Evolutionary conservation across 2,888 invertebrate species (phyloP).

Genomic region (Nymphalis polychloros): DNA sequence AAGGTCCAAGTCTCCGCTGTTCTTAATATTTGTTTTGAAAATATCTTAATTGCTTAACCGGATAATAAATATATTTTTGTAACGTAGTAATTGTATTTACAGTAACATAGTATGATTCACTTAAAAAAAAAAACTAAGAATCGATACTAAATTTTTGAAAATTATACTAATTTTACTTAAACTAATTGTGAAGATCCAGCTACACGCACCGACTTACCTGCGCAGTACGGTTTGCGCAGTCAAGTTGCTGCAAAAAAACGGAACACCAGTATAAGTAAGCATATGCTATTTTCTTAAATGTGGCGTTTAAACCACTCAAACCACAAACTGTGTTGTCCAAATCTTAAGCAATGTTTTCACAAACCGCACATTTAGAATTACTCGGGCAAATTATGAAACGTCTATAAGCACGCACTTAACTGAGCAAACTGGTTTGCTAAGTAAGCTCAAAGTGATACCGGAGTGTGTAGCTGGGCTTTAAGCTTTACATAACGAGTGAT

Average conservation of each 20-base stretch:
- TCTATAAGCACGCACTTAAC: background rate
- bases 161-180: background rate
- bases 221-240: constrained; percentile 8
- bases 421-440: constrained; percentile 2
- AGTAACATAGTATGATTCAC: background rate
- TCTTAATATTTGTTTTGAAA: too few relatives aligned
- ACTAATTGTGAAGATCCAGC: background rate
- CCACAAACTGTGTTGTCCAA: background rate
- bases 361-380: background rate
- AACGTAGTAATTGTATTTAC: too few relatives aligned
- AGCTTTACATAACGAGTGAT: background rate
- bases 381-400: background rate
- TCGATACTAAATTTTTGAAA: background rate
- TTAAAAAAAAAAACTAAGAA: background rate
- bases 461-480: background rate
- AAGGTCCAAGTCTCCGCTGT: too few relatives aligned
- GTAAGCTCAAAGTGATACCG: background rate
- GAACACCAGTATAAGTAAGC: background rate
- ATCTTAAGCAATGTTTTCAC: background rate
- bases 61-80: too few relatives aligned
- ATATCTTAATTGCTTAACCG: too few relatives aligned
- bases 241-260: constrained; percentile 5
- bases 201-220: constrained; percentile 5
- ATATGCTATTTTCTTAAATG: background rate
- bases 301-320: too few relatives aligned